These are phyloP conservation scores for Eleutherodactylus coqui DNA, from an alignment of 2,797 vertebrate species.

Conservation along the genomic window DNA sequence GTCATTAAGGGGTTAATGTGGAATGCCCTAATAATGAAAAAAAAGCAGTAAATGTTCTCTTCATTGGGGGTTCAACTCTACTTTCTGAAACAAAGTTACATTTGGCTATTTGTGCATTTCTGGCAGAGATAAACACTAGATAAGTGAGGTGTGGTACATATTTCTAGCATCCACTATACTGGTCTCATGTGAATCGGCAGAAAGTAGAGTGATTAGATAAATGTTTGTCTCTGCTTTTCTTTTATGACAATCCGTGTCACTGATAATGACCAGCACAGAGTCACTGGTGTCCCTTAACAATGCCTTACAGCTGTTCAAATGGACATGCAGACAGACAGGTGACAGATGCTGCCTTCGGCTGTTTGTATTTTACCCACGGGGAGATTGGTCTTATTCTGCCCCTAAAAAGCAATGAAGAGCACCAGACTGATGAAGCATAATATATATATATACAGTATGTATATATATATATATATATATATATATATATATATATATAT, in stretches of 20 bases:
- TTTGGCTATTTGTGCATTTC: not conserved
- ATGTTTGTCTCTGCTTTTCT: slow-evolving; percentile 35
- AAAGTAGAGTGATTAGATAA: slow-evolving; percentile 45
- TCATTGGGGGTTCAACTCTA: not conserved
- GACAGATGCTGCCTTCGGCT: slow-evolving; percentile 61
- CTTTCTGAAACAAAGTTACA: not conserved
- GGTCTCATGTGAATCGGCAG: slow-evolving; percentile 34
- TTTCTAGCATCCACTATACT: not conserved
- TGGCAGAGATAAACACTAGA: not conserved
- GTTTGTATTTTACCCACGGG: slow-evolving; percentile 58
- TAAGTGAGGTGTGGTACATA: not conserved
- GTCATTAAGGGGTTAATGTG: too few species aligned
- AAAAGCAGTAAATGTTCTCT: not conserved
- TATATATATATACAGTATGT: too few species aligned
- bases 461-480: too few species aligned
- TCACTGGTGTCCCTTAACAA: slow-evolving; percentile 45
- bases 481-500: not conserved
- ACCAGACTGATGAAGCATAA: not conserved
- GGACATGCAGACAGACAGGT: slow-evolving; percentile 59
- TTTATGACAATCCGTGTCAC: slow-evolving; percentile 55
- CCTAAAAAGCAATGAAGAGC: slow-evolving; percentile 25
- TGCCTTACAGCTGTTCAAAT: slow-evolving; percentile 40
- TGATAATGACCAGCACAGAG: slow-evolving; percentile 54
- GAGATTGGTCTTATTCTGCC: slow-evolving; percentile 31
- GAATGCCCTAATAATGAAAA: not conserved